Base-by-base conservation (phyloP, 2,113 vertebrate species). In the Tragulus kanchil region DNA sequence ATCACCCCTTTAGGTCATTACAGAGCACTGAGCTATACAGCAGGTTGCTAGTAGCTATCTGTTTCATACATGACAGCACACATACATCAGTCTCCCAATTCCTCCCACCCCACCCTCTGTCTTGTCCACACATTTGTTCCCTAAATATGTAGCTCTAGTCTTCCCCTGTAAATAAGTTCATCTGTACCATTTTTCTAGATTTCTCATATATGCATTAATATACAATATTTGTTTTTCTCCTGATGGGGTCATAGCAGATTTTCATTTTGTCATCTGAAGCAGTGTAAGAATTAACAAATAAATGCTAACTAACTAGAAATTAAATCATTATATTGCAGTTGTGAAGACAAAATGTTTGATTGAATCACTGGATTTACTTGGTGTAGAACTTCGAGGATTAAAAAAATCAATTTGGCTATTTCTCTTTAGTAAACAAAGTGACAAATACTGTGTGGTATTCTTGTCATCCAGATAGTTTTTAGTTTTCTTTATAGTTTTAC, bases 241-340 rank as follows among this genome's bases (percentile, higher is more conserved):
- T 36, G 36, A 73, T 11, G 2, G 31, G n/a, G 54, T 67, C 58
- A 93, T 9, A 75, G 10, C 31, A 69, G 8, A 28, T 12, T 91
- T 94, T 83, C n/a, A n/a, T n/a, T n/a, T n/a, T 61, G 5, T 85
- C 64, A 61, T 11, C 21, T 85, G 19, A 78, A 95, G n/a, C 17
- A 93, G 77, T 54, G 26, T 1, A 65, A 82, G 21, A 95, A 89
- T 48, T 86, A 93, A 67, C 65, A 64, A 77, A 89, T 36, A 67
- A 92, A 48, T 77, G 67, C 14, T 56, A 65, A 54, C 6, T 75
- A 92, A 87, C 78, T 11, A 89, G 50, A 97, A 89, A 89, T 94
- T 36, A 81, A 88, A 87, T 90, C 6, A 86, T 45, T 95, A 15
- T 52, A 64, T 73, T 78, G 71, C 2, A 85, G 21, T 1, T 9